Percentiles rank a stretch among this genome's conserved stretches.
Conservation (phyloP, 2,888 invertebrate species). For the Eumerus sabulonum region DNA sequence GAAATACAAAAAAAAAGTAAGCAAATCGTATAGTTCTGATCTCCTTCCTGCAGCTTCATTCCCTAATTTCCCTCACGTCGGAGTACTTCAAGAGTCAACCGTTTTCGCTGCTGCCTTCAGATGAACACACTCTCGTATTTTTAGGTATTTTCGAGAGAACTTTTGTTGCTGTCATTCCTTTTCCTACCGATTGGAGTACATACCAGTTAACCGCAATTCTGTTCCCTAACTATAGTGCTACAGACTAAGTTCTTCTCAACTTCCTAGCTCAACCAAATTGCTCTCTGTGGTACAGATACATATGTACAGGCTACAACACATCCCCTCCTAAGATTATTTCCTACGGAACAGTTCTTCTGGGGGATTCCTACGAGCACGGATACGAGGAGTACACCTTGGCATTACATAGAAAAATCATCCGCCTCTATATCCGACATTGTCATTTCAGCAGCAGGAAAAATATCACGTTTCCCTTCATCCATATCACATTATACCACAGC, state of each 20-base stretch:
- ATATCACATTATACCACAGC: too few relatives aligned
- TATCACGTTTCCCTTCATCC: slow-evolving; percentile 50
- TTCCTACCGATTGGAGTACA: slow-evolving; percentile 29
- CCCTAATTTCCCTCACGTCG: slow-evolving; percentile 42
- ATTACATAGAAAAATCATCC: slow-evolving; percentile 12
- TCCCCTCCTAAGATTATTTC: slow-evolving; percentile 27
- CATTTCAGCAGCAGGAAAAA: slow-evolving; percentile 25
- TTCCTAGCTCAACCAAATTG: not conserved
- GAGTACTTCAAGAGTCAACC: slow-evolving; percentile 15
- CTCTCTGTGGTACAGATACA: not conserved
- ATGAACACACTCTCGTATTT: slow-evolving; percentile 4
- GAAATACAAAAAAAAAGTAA: too few relatives aligned
- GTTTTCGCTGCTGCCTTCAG: not conserved
- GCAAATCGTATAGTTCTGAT: too few relatives aligned
- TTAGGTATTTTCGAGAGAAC: not conserved
- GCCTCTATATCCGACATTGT: not conserved
- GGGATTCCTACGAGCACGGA: slow-evolving; percentile 35
- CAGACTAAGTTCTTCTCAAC: slow-evolving; percentile 1
- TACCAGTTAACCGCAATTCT: slow-evolving; percentile 43
- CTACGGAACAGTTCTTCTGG: slow-evolving; percentile 1
- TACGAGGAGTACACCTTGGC: slow-evolving; percentile 21
- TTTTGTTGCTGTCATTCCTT: slow-evolving; percentile 25
- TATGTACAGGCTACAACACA: slow-evolving; percentile 31
- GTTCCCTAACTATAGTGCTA: slow-evolving; percentile 14
- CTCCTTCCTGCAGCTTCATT: slow-evolving; percentile 7